phyloP scores from a whole-genome alignment of 1,140 invertebrate genomes.

The Microplitis mediator region DNA sequence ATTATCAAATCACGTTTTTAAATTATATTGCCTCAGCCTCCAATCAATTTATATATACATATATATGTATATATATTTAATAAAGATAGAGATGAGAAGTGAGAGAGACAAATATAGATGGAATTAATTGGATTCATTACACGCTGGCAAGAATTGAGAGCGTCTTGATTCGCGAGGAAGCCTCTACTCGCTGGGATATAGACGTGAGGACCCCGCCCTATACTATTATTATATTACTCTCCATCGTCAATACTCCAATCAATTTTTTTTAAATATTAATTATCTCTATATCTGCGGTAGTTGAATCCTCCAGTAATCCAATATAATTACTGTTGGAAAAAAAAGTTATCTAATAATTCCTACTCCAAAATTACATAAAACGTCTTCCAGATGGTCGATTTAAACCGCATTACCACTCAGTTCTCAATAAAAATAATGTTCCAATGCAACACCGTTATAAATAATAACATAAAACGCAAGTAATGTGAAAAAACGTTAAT shows the following conservation, averaged over 20 bases:
- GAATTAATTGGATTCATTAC: constrained; percentile 20
- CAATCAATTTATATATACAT: neutral
- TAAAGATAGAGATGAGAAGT: neutral
- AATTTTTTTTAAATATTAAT: neutral
- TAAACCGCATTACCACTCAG: no score
- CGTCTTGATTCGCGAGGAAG: neutral
- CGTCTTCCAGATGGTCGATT: no score
- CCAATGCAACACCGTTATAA: no score
- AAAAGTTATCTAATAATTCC: no score
- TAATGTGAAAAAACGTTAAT: neutral
- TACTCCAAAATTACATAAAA: no score
- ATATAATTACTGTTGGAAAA: no score
- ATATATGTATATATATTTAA: neutral
- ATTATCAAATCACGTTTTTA: neutral
- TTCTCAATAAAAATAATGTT: no score
- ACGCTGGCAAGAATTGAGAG: neutral
- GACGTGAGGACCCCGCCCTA: constrained; percentile 18
- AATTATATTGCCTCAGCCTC: no score
- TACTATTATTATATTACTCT: neutral
- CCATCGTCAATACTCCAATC: neutral
- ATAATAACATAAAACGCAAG: no score
- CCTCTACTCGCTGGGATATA: neutral
- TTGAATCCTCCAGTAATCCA: no score
- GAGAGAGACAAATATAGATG: neutral
- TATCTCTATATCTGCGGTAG: neutral